phyloP scores from a whole-genome alignment of 2,888 invertebrate genomes.

The Temnothorax rugatulus region DNA sequence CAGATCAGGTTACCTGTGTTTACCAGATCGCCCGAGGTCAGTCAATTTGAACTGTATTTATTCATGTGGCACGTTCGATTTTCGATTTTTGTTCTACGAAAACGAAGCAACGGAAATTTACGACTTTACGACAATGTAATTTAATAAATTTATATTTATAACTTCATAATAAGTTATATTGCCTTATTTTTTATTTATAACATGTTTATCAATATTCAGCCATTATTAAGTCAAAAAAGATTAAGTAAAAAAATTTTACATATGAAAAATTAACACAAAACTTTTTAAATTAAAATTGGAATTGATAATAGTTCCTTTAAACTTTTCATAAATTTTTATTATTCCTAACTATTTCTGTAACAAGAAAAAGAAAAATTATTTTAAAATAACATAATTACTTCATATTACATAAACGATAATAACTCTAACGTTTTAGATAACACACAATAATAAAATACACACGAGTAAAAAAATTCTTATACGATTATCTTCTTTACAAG shows the following conservation, averaged over 20 bases:
- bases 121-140: background rate
- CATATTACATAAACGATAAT: background rate
- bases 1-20: constrained; percentile 59
- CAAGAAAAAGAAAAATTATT: background rate
- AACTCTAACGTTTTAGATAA: background rate
- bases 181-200: background rate
- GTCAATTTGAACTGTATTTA: constrained; percentile 59
- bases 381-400: background rate
- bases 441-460: background rate
- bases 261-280: background rate
- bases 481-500: background rate
- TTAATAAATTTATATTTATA: background rate
- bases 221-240: background rate
- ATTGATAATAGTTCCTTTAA: background rate
- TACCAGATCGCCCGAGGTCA: constrained; percentile 65
- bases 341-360: background rate
- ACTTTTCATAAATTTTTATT: background rate
- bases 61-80: constrained; percentile 56
- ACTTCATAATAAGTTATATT: background rate
- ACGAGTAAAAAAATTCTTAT: background rate
- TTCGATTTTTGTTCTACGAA: constrained; percentile 44
- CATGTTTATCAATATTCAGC: constrained; percentile 7
- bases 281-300: background rate
- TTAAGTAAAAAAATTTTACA: background rate
- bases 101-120: background rate